A percentile compares a stretch with the other conserved stretches of the same genome.
These are phyloP conservation scores for Macaria liturata DNA, from an alignment of 2,888 invertebrate species.

Conservation along the genomic window DNA sequence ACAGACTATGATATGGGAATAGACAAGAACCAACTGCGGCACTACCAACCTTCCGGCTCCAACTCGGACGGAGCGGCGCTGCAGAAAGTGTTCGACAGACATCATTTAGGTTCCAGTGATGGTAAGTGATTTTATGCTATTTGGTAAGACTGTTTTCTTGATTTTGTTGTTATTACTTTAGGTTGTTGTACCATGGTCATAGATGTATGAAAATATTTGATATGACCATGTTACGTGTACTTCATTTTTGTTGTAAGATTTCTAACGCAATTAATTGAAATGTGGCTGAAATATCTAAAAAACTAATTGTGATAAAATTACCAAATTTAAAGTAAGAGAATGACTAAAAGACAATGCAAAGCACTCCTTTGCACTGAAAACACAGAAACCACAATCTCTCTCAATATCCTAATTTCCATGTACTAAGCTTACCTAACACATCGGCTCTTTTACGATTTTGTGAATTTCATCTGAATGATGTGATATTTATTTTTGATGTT, in stretches of 20 bases:
- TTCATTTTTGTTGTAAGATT: too few relatives aligned
- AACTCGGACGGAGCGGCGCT: conserved; percentile 54
- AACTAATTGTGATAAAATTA: too few relatives aligned
- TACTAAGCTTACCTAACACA: conserved; percentile 39
- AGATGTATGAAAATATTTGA: too few relatives aligned
- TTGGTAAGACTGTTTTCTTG: too few relatives aligned
- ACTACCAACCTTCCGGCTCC: conserved; percentile 60
- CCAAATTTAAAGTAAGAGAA: not conserved
- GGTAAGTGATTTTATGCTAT: conserved; percentile 56
- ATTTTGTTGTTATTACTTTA: too few relatives aligned
- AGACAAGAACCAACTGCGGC: conserved; percentile 60
- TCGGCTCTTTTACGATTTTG: too few relatives aligned
- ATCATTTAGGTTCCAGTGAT: conserved; percentile 68
- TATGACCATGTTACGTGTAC: too few relatives aligned
- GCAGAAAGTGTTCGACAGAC: conserved; percentile 70
- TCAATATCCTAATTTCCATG: conserved; percentile 29
- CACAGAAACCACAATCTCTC: conserved; percentile 13
- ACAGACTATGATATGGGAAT: conserved; percentile 55
- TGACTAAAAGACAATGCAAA: too few relatives aligned
- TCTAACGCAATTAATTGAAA: too few relatives aligned
- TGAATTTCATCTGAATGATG: not conserved
- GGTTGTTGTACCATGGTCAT: too few relatives aligned
- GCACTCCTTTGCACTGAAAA: conserved; percentile 27
- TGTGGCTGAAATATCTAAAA: too few relatives aligned
- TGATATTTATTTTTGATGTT: too few relatives aligned